Conservation (phyloP, 2,797 vertebrate species). For the Mus minutoides region DNA sequence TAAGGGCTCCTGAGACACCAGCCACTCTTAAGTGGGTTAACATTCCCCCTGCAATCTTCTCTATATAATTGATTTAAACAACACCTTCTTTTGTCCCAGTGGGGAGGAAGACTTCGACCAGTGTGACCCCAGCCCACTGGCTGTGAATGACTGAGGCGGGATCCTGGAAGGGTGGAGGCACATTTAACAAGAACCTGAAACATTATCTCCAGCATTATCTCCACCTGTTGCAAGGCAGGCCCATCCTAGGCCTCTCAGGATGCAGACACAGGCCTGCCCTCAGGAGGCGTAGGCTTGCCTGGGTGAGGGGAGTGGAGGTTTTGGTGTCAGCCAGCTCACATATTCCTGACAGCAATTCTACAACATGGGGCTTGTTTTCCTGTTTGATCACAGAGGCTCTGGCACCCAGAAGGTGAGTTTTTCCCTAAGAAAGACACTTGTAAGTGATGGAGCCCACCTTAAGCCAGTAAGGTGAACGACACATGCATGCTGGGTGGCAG, state of each 20-base stretch:
- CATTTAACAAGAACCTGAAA: not conserved
- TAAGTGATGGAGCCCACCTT: not conserved
- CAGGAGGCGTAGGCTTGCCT: not conserved
- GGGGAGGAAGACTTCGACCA: not conserved
- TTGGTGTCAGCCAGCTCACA: not conserved
- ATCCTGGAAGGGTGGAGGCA: not conserved
- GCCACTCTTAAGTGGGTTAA: constrained; percentile 25
- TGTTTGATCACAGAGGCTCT: not conserved
- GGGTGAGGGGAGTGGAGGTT: not conserved
- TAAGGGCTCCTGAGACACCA: constrained; percentile 22
- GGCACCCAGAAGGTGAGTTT: not conserved
- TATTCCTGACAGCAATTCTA: not conserved
- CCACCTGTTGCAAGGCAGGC: not conserved
- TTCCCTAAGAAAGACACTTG: not conserved
- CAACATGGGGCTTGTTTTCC: not conserved
- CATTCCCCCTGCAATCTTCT: not conserved
- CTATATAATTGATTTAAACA: constrained; percentile 38
- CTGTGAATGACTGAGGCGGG: not conserved
- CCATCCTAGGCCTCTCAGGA: too few species aligned
- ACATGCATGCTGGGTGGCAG: not conserved
- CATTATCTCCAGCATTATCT: too few species aligned
- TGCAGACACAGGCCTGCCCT: too few species aligned
- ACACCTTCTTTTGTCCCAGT: not conserved
- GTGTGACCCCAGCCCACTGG: not conserved
- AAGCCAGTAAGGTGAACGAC: not conserved